Evolutionary conservation across 2,888 invertebrate species (phyloP).

Genomic region (Yponomeuta evonymella): DNA sequence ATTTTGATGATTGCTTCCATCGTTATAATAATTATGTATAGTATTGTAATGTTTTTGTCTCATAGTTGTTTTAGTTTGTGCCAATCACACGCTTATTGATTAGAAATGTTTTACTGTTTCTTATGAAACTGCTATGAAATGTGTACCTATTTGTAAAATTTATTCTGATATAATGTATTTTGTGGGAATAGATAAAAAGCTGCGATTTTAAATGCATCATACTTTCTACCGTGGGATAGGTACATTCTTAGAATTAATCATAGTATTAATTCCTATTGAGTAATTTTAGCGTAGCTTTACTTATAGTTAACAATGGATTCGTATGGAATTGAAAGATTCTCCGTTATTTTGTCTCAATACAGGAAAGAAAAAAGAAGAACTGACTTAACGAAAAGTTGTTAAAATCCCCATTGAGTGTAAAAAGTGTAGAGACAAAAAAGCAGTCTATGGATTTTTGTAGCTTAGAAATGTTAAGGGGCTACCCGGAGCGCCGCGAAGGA

Average conservation of each 20-base stretch:
- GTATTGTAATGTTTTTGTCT: neutral
- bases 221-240: neutral
- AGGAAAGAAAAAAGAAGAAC: too few relatives aligned
- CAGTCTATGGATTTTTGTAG: neutral
- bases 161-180: neutral
- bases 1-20: neutral
- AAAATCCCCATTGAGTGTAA: neutral
- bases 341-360: neutral
- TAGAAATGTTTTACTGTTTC: neutral
- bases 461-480: too few relatives aligned
- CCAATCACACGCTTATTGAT: neutral
- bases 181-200: slow-evolving; percentile 12
- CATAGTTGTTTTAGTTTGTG: neutral
- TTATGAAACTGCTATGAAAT: neutral
- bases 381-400: neutral
- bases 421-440: neutral
- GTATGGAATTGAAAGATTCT: slow-evolving; percentile 4
- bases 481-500: too few relatives aligned
- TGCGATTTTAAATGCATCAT: slow-evolving; percentile 15
- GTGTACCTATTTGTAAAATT: neutral
- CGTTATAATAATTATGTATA: neutral
- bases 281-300: slow-evolving; percentile 11
- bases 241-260: slow-evolving; percentile 10
- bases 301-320: slow-evolving; percentile 4
- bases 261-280: slow-evolving; percentile 11